Percentiles rank a stretch among this genome's conserved stretches.
Evolutionary conservation across 1,140 invertebrate species (phyloP).

Genomic region (Heterodera carotae): DNA sequence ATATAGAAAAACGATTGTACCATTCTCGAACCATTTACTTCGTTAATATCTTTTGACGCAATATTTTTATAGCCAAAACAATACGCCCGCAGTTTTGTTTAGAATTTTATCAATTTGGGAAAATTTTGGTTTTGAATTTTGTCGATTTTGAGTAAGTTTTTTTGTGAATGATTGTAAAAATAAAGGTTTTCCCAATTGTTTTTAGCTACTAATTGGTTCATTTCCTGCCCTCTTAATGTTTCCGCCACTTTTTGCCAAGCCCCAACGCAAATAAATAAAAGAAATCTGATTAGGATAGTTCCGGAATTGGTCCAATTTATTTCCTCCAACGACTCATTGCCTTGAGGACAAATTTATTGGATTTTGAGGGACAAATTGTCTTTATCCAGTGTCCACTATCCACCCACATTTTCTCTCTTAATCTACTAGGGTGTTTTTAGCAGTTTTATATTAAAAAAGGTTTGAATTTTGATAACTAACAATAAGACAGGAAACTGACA

Average conservation of each 20-base stretch:
- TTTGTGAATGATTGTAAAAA: too few relatives aligned
- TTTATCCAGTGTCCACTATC: not conserved
- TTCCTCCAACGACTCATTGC: not conserved
- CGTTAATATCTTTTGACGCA: too few relatives aligned
- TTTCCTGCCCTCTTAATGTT: not conserved
- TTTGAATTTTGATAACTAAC: too few relatives aligned
- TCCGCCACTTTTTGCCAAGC: not conserved
- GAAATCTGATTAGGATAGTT: not conserved
- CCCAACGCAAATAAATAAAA: not conserved
- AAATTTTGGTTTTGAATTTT: too few relatives aligned
- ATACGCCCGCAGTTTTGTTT: too few relatives aligned
- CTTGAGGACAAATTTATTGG: not conserved
- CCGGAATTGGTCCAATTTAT: not conserved
- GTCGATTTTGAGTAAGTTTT: too few relatives aligned
- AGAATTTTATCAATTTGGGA: too few relatives aligned
- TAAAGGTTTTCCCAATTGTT: not conserved
- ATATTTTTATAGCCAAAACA: too few relatives aligned
- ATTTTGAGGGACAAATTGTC: not conserved
- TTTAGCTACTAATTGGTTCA: not conserved
- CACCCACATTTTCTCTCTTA: not conserved
- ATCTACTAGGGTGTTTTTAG: not conserved
- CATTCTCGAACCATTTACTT: too few relatives aligned
- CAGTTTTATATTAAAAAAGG: too few relatives aligned
- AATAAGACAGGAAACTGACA: too few relatives aligned
- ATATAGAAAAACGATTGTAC: too few relatives aligned